Percentiles rank a stretch among this genome's conserved stretches.
These are phyloP conservation scores for Mus spicilegus DNA, from an alignment of 2,113 vertebrate genomes.

Conservation along the genomic window DNA sequence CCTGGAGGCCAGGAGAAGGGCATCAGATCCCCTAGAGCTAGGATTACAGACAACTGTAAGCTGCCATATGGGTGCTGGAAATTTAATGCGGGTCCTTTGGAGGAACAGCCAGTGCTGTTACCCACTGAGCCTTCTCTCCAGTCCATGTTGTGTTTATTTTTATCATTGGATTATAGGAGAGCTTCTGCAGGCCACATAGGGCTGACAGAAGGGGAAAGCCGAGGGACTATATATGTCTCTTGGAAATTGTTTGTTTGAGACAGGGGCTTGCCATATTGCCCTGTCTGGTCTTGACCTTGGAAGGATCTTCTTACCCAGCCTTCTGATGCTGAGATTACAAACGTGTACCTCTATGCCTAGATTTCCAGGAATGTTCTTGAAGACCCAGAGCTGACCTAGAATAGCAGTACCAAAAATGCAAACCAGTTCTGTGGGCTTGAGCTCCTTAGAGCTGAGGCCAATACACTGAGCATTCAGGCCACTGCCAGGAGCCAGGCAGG, in stretches of 20 bases:
- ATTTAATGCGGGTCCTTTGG: background rate
- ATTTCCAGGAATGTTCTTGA: background rate
- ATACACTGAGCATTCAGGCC: background rate
- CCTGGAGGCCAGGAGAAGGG: background rate
- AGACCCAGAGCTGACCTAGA: background rate
- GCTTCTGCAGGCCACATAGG: background rate
- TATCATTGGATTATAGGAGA: background rate
- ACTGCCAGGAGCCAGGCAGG: background rate
- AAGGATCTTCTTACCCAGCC: background rate
- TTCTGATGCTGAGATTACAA: background rate
- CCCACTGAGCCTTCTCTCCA: background rate
- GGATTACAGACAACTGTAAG: background rate
- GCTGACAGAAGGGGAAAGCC: no score
- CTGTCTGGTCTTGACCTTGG: background rate
- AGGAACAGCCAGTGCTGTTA: background rate
- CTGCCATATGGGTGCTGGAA: background rate
- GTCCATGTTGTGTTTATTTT: background rate
- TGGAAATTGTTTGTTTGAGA: background rate
- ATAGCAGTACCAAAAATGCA: background rate
- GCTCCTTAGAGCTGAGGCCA: background rate
- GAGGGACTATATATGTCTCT: background rate
- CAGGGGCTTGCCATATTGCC: background rate
- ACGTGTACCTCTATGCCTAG: background rate
- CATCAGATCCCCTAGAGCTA: background rate
- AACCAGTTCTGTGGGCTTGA: background rate